These are phyloP conservation scores for Bombus turneri DNA, from an alignment of 1,140 invertebrate species.

Conservation along the genomic window DNA sequence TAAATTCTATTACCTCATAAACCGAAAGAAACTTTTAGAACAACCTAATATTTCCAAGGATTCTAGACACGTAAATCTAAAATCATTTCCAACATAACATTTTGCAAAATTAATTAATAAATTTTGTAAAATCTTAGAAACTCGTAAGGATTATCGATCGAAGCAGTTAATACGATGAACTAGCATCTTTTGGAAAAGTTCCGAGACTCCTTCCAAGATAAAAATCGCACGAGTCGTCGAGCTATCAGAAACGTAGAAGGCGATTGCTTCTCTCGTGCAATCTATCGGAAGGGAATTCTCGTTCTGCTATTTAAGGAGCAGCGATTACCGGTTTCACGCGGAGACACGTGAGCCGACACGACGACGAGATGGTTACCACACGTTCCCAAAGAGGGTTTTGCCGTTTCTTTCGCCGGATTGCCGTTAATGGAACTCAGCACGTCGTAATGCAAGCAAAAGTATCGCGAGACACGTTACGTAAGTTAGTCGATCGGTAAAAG, in stretches of 20 bases:
- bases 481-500: constrained; percentile 55
- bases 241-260: neutral
- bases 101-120: too few species aligned
- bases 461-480: constrained; percentile 54
- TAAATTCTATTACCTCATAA: too few species aligned
- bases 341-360: constrained; percentile 35
- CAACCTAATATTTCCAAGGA: too few species aligned
- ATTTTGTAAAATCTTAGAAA: neutral
- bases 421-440: constrained; percentile 56
- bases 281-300: constrained; percentile 8
- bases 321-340: constrained; percentile 8
- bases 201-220: too few species aligned
- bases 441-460: constrained; percentile 47
- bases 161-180: too few species aligned
- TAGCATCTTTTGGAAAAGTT: too few species aligned
- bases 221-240: neutral
- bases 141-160: too few species aligned
- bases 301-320: constrained; percentile 3
- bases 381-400: constrained; percentile 35
- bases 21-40: too few species aligned
- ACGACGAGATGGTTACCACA: constrained; percentile 22
- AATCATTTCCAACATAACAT: too few species aligned
- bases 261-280: neutral
- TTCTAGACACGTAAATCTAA: too few species aligned
- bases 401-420: constrained; percentile 45